phyloP scores from a whole-genome alignment of 2,888 invertebrate species.

The Buathra laborator region DNA sequence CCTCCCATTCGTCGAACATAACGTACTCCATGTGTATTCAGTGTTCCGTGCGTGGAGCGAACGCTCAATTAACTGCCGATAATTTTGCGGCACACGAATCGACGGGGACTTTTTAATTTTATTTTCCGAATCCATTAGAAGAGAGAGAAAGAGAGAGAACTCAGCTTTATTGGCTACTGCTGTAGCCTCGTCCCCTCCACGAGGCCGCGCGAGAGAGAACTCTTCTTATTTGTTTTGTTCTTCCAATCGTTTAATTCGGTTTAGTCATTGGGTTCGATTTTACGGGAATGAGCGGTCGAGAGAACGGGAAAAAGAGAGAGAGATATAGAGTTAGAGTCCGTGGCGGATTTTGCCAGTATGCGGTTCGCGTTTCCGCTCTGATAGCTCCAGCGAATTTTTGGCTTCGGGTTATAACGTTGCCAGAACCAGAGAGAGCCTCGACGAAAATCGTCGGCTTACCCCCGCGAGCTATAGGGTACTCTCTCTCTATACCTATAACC shows the following conservation, averaged over 20 bases:
- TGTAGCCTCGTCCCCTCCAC: no score
- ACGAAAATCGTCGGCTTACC: slow-evolving; percentile 6
- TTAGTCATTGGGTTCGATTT: slow-evolving; percentile 11
- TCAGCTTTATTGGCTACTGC: no score
- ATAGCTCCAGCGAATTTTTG: slow-evolving; percentile 25
- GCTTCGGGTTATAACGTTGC: neutral
- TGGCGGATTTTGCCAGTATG: neutral
- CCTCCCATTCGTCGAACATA: neutral
- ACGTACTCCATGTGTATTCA: slow-evolving; percentile 6
- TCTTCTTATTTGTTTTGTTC: slow-evolving; percentile 15
- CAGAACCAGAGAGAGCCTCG: slow-evolving; percentile 2
- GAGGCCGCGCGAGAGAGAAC: neutral
- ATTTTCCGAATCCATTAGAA: neutral
- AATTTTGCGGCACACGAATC: slow-evolving; percentile 18
- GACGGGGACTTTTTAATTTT: neutral
- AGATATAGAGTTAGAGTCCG: neutral
- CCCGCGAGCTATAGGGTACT: neutral
- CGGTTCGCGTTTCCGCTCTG: slow-evolving; percentile 36
- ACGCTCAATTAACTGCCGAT: slow-evolving; percentile 28
- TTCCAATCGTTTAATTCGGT: slow-evolving; percentile 20
- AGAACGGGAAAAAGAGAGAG: neutral
- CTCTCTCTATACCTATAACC: neutral
- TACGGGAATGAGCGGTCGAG: neutral
- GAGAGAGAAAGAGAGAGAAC: no score
- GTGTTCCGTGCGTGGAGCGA: neutral